Percentiles rank a stretch among this genome's conserved stretches.
Evolutionary conservation across 2,797 vertebrate species (phyloP).

Genomic region (Acanthornis magna): DNA sequence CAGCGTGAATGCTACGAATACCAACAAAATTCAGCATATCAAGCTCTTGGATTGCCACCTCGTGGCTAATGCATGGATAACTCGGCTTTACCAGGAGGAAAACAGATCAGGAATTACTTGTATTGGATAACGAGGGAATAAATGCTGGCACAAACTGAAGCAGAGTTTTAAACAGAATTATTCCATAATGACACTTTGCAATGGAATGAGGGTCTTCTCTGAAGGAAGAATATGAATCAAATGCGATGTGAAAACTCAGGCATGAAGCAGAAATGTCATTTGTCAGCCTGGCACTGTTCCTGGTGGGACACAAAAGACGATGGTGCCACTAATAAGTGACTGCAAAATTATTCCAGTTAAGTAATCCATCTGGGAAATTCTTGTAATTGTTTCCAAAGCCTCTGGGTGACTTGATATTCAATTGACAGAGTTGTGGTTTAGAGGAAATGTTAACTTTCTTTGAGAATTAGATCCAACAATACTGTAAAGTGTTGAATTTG

Average conservation of each 20-base stretch:
- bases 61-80: background rate
- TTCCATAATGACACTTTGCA: background rate
- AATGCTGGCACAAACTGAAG: background rate
- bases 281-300: background rate
- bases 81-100: background rate
- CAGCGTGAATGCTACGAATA: accelerated
- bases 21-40: background rate
- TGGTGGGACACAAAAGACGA: background rate
- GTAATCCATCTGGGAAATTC: background rate
- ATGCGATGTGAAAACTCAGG: background rate
- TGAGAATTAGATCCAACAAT: background rate
- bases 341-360: background rate
- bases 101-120: background rate
- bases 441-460: background rate
- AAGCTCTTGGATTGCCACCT: conserved; percentile 40
- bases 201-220: background rate
- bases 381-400: background rate
- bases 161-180: background rate
- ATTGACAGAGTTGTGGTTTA: background rate
- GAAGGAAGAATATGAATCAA: background rate
- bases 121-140: accelerated
- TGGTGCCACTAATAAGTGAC: background rate
- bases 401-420: background rate
- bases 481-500: background rate
- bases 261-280: background rate